Evolutionary conservation across 23 tunicate species (phyloP).

Genomic region (Clavelina lepadiformis): DNA sequence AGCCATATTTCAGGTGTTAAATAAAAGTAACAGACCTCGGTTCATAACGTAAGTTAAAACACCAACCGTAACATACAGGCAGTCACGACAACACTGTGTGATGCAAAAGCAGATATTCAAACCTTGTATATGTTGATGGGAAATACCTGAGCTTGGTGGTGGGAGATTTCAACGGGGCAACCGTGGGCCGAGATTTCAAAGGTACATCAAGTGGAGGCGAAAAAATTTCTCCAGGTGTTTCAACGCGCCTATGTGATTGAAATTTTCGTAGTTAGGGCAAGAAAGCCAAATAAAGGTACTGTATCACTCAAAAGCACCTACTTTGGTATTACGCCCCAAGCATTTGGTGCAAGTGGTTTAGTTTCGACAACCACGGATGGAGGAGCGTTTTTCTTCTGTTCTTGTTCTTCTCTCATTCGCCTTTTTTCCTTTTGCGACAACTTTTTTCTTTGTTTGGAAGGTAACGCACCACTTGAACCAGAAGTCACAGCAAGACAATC

Average conservation of each 20-base stretch:
- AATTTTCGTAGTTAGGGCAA: not conserved
- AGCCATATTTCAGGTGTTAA: too few relatives aligned
- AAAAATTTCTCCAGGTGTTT: too few relatives aligned
- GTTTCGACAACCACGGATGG: not conserved
- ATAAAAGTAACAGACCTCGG: too few relatives aligned
- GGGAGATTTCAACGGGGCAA: not conserved
- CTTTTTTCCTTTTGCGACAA: conserved; percentile 55
- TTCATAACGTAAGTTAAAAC: too few relatives aligned
- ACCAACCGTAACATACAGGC: too few relatives aligned
- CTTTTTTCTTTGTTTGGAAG: conserved; percentile 18
- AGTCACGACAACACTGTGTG: too few relatives aligned
- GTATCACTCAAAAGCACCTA: conserved; percentile 4
- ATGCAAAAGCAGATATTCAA: too few relatives aligned
- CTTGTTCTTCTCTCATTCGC: conserved; percentile 21
- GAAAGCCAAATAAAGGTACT: not conserved
- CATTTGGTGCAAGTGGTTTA: conserved; percentile 25
- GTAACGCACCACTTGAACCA: conserved; percentile 9
- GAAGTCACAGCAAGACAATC: not conserved
- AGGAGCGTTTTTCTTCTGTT: not conserved
- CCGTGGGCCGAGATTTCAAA: not conserved
- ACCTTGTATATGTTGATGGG: too few relatives aligned
- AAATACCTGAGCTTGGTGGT: too few relatives aligned
- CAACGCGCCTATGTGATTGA: not conserved
- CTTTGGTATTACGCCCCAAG: conserved; percentile 51
- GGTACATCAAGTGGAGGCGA: too few relatives aligned